These are phyloP conservation scores for Pelosia muscerda DNA, from an alignment of 2,888 invertebrate genomes.

Conservation along the genomic window DNA sequence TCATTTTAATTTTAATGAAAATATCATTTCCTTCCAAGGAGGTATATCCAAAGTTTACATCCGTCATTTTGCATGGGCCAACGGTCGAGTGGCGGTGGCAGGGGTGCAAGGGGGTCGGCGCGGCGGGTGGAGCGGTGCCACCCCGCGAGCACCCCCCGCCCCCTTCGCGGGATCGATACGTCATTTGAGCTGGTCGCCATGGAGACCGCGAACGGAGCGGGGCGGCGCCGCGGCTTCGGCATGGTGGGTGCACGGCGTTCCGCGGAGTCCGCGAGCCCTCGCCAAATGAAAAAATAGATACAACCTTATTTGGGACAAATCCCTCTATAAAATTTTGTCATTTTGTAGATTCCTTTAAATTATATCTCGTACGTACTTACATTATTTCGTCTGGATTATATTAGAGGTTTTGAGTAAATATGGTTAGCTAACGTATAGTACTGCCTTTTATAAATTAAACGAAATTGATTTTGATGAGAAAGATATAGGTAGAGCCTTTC, in stretches of 20 bases:
- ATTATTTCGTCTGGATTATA: slow-evolving; percentile 47
- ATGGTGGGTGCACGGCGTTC: slow-evolving; percentile 77
- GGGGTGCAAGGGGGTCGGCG: slow-evolving; percentile 77
- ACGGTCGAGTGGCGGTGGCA: slow-evolving; percentile 82
- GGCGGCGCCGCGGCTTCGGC: slow-evolving; percentile 83
- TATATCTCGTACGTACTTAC: slow-evolving; percentile 49
- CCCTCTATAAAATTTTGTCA: slow-evolving; percentile 72
- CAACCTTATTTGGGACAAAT: slow-evolving; percentile 78
- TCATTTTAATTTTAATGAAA: slow-evolving; percentile 85
- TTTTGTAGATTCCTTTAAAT: slow-evolving; percentile 59
- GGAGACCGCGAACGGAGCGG: slow-evolving; percentile 86
- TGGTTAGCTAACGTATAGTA: slow-evolving; percentile 3
- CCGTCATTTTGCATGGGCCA: slow-evolving; percentile 87
- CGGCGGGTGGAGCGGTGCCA: slow-evolving; percentile 83
- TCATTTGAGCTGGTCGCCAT: slow-evolving; percentile 87
- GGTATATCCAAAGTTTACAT: slow-evolving; percentile 86
- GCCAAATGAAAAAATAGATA: slow-evolving; percentile 79
- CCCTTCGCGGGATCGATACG: slow-evolving; percentile 86
- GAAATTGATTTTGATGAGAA: slow-evolving; percentile 7
- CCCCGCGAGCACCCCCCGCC: slow-evolving; percentile 74
- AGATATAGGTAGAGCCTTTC: slow-evolving; percentile 17
- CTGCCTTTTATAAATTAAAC: not conserved
- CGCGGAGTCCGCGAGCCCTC: slow-evolving; percentile 71
- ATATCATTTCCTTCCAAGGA: slow-evolving; percentile 85
- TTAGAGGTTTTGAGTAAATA: slow-evolving; percentile 25